Conservation (phyloP, 2,113 vertebrate genomes). For the Dryoscopus gambensis region DNA sequence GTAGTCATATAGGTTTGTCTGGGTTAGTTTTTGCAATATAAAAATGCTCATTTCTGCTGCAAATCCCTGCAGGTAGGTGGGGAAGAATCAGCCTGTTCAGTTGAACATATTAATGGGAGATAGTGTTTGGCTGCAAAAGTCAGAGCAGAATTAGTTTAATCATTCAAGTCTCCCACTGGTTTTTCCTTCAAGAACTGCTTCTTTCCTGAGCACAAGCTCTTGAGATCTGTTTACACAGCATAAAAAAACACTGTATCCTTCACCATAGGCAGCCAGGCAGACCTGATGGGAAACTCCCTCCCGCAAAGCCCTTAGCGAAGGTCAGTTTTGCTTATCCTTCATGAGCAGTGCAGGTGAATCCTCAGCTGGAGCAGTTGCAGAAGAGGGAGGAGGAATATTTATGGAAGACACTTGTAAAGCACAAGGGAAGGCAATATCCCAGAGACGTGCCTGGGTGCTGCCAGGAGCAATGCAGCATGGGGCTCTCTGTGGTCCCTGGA, state of each 20-base stretch:
- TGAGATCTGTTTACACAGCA: accelerated
- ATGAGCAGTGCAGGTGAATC: accelerated
- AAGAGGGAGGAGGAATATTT: neutral
- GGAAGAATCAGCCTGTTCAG: neutral
- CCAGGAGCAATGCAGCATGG: neutral
- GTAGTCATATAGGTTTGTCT: neutral
- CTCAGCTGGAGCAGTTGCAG: neutral
- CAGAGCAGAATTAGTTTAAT: neutral
- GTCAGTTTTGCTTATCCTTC: neutral
- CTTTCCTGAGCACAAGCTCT: neutral
- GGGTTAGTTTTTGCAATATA: neutral
- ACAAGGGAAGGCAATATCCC: accelerated
- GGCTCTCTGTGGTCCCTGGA: neutral
- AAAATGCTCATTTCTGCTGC: neutral
- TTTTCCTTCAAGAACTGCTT: neutral
- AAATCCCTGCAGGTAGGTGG: neutral
- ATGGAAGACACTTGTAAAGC: neutral
- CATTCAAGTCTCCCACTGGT: neutral
- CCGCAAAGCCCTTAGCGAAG: neutral
- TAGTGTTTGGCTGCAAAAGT: neutral
- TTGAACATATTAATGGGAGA: neutral
- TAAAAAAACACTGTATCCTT: neutral
- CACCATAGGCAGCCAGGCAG: accelerated
- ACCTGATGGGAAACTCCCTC: neutral
- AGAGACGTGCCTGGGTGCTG: neutral